Percentiles rank a stretch among this genome's conserved stretches.
Conservation (phyloP, 2,113 vertebrate species). For the Cephalopterus ornatus region DNA sequence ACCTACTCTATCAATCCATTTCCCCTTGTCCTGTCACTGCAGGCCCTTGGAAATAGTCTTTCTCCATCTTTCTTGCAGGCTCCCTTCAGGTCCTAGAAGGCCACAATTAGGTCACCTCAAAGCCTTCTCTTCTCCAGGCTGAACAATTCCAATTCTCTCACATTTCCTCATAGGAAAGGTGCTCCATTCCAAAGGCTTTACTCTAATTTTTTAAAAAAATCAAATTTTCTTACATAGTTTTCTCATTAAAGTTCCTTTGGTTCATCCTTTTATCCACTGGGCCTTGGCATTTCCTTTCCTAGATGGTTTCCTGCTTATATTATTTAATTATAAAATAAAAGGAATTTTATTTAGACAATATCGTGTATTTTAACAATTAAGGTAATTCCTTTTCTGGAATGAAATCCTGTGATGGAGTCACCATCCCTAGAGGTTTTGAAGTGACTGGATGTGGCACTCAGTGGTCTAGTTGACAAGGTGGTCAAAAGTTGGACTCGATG, state of each 20-base stretch:
- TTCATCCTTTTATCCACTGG: not conserved
- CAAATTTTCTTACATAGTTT: not conserved
- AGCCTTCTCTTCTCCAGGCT: not conserved
- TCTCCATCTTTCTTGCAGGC: not conserved
- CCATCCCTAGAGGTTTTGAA: not conserved
- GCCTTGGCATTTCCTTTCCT: not conserved
- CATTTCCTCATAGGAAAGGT: not conserved
- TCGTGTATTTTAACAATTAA: not conserved
- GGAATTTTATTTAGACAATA: not conserved
- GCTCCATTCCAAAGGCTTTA: not conserved
- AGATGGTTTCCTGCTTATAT: not conserved
- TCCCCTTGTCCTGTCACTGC: rapidly evolving
- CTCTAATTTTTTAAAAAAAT: not conserved
- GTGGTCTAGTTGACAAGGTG: not conserved
- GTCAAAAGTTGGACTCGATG: not conserved
- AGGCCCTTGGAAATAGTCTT: not conserved
- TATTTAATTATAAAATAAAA: not conserved
- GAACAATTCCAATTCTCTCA: not conserved
- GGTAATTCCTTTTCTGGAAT: not conserved
- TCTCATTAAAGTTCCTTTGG: not conserved
- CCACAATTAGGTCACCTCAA: not conserved
- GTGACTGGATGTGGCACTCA: not conserved
- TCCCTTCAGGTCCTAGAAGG: not conserved
- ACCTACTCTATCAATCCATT: not conserved
- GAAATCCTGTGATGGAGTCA: not conserved